Evolutionary conservation across 1,140 invertebrate genomes (phyloP).

Genomic region (Drosophila ogumai): DNA sequence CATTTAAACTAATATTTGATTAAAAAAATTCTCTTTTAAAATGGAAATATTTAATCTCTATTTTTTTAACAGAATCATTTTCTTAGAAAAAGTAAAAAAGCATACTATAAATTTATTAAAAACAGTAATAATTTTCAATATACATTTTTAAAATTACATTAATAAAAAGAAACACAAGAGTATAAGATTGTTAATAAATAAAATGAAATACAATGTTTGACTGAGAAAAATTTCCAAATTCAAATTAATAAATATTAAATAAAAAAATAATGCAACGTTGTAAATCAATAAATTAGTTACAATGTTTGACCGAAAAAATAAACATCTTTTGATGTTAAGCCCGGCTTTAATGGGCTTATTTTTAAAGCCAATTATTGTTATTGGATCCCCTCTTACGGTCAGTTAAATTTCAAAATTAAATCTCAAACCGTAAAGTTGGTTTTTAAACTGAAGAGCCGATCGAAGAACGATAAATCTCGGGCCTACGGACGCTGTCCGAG

Average conservation of each 20-base stretch:
- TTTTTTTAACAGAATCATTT: no score
- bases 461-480: not conserved
- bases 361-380: not conserved
- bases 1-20: not conserved
- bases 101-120: no score
- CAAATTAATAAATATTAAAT: no score
- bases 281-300: not conserved
- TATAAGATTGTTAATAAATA: no score
- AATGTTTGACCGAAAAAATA: not conserved
- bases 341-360: not conserved
- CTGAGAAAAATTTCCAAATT: no score
- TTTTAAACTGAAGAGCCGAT: not conserved
- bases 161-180: no score
- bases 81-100: no score
- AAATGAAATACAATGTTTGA: no score
- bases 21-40: not conserved
- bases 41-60: no score
- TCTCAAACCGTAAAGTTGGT: conserved; percentile 2
- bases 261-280: not conserved
- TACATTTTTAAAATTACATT: no score
- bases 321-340: not conserved
- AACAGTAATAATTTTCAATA: no score
- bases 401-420: conserved; percentile 6
- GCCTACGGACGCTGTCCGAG: not conserved
- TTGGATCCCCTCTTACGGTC: not conserved